Conservation (phyloP, 2,888 invertebrate genomes). For the Hirtodrosophila trivittata region DNA sequence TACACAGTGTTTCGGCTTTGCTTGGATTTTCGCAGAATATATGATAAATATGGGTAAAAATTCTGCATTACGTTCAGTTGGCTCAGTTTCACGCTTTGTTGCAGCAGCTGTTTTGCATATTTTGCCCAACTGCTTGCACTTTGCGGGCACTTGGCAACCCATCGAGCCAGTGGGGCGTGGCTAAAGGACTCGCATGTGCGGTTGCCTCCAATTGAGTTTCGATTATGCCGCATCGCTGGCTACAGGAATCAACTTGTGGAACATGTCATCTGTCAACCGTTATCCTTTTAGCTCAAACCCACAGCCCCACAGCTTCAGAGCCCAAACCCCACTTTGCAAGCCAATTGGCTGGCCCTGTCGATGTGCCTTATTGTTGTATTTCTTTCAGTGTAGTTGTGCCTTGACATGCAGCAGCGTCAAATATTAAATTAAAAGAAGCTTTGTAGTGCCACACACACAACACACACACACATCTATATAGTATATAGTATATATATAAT, state of each 20-base stretch:
- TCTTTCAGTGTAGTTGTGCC: background rate
- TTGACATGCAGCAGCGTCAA: background rate
- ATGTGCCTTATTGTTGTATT: background rate
- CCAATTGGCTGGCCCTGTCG: too few species aligned
- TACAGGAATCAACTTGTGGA: slow-evolving; percentile 44
- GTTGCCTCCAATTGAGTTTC: slow-evolving; percentile 51
- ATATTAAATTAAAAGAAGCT: slow-evolving; percentile 11
- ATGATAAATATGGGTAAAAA: slow-evolving; percentile 47
- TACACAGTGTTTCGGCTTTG: slow-evolving; percentile 1
- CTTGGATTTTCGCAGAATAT: slow-evolving; percentile 20
- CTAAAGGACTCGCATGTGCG: slow-evolving; percentile 35
- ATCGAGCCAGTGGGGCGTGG: slow-evolving; percentile 24
- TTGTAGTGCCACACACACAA: background rate
- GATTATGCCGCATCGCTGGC: slow-evolving; percentile 52
- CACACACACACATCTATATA: too few species aligned
- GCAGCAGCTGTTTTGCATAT: slow-evolving; percentile 59
- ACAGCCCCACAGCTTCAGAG: too few species aligned
- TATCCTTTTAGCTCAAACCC: too few species aligned
- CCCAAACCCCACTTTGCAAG: too few species aligned
- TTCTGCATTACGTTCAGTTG: slow-evolving; percentile 43
- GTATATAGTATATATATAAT: slow-evolving; percentile 1
- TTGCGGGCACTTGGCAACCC: slow-evolving; percentile 1
- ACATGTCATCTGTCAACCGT: slow-evolving; percentile 47
- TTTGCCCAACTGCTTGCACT: slow-evolving; percentile 17
- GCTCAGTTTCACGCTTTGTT: slow-evolving; percentile 51